These are phyloP conservation scores for Pandemis corylana DNA, from an alignment of 2,888 invertebrate species.

Conservation along the genomic window DNA sequence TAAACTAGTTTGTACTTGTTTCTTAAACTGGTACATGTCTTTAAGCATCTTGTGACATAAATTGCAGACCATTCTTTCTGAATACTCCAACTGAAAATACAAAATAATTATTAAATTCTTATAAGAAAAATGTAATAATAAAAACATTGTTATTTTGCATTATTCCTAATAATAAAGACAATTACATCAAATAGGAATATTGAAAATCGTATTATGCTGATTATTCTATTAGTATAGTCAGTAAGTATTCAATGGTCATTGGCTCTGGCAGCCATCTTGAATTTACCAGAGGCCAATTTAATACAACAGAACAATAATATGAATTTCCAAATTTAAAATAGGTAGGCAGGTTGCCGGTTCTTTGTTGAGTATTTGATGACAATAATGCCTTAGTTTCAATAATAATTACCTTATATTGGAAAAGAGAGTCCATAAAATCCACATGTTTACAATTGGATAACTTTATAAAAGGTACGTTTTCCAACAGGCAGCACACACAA, in stretches of 20 bases:
- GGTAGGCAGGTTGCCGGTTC: neutral
- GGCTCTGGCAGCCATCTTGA: slow-evolving; percentile 53
- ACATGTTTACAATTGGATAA: slow-evolving; percentile 61
- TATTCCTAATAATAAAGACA: neutral
- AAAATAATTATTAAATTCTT: neutral
- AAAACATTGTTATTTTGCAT: too few relatives aligned
- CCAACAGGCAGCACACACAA: slow-evolving; percentile 61
- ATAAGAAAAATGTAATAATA: slow-evolving; percentile 11
- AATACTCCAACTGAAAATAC: slow-evolving; percentile 52
- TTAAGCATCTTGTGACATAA: slow-evolving; percentile 62
- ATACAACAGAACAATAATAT: slow-evolving; percentile 43
- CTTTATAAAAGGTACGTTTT: slow-evolving; percentile 52
- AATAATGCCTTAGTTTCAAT: neutral
- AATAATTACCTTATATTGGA: slow-evolving; percentile 57
- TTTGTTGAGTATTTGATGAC: neutral
- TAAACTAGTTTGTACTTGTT: slow-evolving; percentile 56
- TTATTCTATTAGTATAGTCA: neutral
- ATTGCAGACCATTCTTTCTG: slow-evolving; percentile 53
- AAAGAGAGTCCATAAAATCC: slow-evolving; percentile 53
- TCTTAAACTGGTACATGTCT: slow-evolving; percentile 61
- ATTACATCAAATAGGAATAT: neutral
- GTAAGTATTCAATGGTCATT: slow-evolving; percentile 13
- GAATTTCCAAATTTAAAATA: neutral
- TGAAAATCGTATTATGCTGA: neutral
- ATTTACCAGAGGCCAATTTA: slow-evolving; percentile 56